These are phyloP conservation scores for Benitochromis conjunctus DNA, from an alignment of 2,113 vertebrate genomes.

Conservation along the genomic window DNA sequence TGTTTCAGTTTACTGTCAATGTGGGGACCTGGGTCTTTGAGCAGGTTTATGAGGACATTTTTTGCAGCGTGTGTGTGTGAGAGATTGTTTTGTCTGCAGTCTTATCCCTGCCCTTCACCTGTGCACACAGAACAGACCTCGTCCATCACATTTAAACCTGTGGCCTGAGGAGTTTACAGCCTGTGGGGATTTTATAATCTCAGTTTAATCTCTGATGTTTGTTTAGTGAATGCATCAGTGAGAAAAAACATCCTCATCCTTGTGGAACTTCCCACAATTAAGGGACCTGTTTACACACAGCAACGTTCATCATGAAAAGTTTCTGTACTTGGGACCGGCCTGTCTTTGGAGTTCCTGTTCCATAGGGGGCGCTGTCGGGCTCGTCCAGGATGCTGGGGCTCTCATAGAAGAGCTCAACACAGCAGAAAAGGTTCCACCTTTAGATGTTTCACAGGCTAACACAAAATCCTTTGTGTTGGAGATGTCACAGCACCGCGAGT, in stretches of 20 bases:
- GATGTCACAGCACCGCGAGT: background rate
- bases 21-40: background rate
- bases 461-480: accelerated
- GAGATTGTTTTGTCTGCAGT: constrained; percentile 33
- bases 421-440: background rate
- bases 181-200: background rate
- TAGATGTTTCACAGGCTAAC: background rate
- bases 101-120: constrained; percentile 72
- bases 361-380: background rate
- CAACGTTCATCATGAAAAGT: background rate
- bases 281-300: background rate
- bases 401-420: too few species aligned
- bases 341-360: background rate
- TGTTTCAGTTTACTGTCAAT: background rate
- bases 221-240: background rate
- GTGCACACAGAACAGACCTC: constrained; percentile 62
- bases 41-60: background rate
- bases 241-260: background rate
- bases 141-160: background rate
- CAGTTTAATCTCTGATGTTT: background rate
- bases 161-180: background rate
- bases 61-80: background rate
- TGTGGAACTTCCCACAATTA: background rate
- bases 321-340: background rate
- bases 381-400: too few species aligned